Evolutionary conservation across 2,888 invertebrate genomes (phyloP), one percentile per base, ranked within the genome.

Genomic region (Galeruca laticollis): DNA sequence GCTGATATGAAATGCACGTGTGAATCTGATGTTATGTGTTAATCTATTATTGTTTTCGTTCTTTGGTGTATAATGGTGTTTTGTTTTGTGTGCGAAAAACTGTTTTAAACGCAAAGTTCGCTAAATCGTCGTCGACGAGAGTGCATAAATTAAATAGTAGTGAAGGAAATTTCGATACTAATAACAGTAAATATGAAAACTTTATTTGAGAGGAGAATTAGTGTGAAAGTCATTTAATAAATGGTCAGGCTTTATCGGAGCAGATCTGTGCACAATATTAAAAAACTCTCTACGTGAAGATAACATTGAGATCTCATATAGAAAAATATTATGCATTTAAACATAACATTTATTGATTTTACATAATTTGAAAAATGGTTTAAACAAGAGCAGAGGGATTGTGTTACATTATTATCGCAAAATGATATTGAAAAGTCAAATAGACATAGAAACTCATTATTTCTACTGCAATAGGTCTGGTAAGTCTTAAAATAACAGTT

Each of bases 301-400:
- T 13, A 40, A 13, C 8, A 13, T 11, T 2, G 3, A 13, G 13
- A 40, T 10, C 13, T 40, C 3, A 35, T 35, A 35, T 35, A 9
- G 33, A 10, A 35, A 35, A 35, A 35, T 35, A 35, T 35, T 35
- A 35, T 35, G 33, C 33, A 35, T 35, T 35, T 35, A 9, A 35
- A 35, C 33, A 35, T 35, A 35, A 35, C 33, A 40, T 40, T 13
- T 40, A 40, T 40, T 10, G 13, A 3, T 40, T 40, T 40, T 40
- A 35, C n/a, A 40, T 13, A 40, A n/a, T 40, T 40, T 40, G 3
- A 40, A 15, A n/a, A 40, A 5, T 40, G 40, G 40, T 40, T 40
- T 40, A 40, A 40, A n/a, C n/a, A n/a, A n/a, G 40, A n/a, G 40
- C 40, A 40, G 40, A 40, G 40, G n/a, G n/a, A 40, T n/a, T n/a